A percentile compares a stretch with the other conserved stretches of the same genome.
phyloP scores from a whole-genome alignment of 2,797 vertebrate species.

The Protosalanx chinensis region DNA sequence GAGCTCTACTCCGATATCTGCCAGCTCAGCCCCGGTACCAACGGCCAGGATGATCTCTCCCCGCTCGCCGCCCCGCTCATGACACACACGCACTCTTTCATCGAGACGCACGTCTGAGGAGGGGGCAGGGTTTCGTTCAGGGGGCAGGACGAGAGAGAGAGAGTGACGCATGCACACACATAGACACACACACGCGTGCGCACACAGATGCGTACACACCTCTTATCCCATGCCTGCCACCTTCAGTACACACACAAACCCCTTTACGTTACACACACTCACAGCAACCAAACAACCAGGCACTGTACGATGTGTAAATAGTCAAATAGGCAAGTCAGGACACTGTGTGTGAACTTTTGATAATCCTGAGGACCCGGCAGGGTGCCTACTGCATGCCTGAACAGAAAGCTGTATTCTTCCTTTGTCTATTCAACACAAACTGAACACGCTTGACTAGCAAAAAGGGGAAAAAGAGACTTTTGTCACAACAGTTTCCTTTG shows the following conservation, averaged over 20 bases:
- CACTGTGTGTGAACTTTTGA: conserved; percentile 81
- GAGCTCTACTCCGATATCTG: conserved; percentile 88
- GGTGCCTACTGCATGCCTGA: conserved; percentile 90
- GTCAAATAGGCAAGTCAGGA: conserved; percentile 66
- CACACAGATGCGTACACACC: conserved; percentile 39
- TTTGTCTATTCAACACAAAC: conserved; percentile 71
- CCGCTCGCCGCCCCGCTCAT: conserved; percentile 74
- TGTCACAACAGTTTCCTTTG: conserved; percentile 55
- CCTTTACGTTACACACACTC: conserved; percentile 36
- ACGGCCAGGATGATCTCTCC: conserved; percentile 78
- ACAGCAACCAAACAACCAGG: conserved; percentile 50
- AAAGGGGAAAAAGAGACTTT: conserved; percentile 60
- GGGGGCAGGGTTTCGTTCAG: not conserved
- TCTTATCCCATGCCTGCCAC: conserved; percentile 8
- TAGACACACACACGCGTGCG: conserved; percentile 7
- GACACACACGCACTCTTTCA: conserved; percentile 88
- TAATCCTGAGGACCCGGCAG: conserved; percentile 82
- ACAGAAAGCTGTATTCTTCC: conserved; percentile 80
- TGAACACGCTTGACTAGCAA: conserved; percentile 65
- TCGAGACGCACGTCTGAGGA: conserved; percentile 84
- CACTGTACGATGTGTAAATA: conserved; percentile 84
- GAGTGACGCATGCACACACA: conserved; percentile 35
- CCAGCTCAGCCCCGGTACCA: conserved; percentile 81
- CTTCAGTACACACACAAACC: conserved; percentile 4
- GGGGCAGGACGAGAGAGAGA: conserved; percentile 8